Base-by-base conservation (phyloP, 2,888 invertebrate genomes). In the Actias luna region DNA sequence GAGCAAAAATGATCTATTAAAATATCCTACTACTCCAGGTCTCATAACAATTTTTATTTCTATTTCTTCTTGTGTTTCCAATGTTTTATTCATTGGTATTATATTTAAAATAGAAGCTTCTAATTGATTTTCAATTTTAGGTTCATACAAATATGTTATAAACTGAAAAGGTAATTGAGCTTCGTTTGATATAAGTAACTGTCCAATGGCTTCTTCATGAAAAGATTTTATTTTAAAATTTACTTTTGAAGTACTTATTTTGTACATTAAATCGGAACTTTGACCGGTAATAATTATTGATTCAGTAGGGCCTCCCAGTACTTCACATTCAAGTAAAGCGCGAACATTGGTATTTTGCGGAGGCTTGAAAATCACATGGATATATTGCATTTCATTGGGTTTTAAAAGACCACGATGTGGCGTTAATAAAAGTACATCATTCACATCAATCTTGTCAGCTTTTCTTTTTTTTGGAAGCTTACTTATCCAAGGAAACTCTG, bases 291-390 rank as follows among this genome's bases (percentile, higher is more conserved):
- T 80, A 42, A 77, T 64, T 31, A 95, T 76, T 0, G 75, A 69
- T 80, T 94, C 94, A 0, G 93, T 72, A 2, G 94, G 94, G 1
- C 95, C 95, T 10, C 93, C 94, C 39, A 92, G 73, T 31, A 95
- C 90, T 67, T 93, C 87, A 73, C 94, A 94, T 65, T 92, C 82
- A 0, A 93, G 80, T 33, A 78, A 72, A n/a, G 92, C 93, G 62
- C 83, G 81, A 3, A 94, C 78, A 61, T 74, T 85, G 8, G 89
- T 87, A 69, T 94, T 88, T 5, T 68, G 64, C 63, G 79, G 84
- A 3, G 94, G 93, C 65, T 80, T 85, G 68, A 94, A 93, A 62
- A 89, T 86, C 3, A 94, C 81, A 59, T 92, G 89, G 58, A 94
- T 71, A 62, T 88, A 79, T 74, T 93, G 92, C 61, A 83, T 76